Base-by-base conservation (phyloP, 1,140 invertebrate genomes). In the Formica exsecta region DNA sequence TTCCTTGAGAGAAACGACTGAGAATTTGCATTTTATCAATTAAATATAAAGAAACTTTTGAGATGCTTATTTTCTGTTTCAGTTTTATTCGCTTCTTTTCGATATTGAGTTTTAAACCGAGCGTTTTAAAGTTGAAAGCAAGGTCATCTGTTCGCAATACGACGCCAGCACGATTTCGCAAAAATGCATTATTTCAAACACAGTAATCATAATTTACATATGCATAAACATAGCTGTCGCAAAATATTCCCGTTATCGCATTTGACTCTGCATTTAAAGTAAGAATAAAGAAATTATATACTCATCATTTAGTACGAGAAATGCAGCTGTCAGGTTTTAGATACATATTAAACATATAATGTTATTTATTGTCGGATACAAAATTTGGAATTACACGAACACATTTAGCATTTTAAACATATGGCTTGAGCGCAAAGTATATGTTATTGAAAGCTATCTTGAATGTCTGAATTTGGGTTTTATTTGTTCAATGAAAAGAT, bases 81-180 rank as follows among this genome's bases (percentile, higher is more conserved):
- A 81, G 66, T 84, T 89, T 85, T 70, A 54, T 86, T 32, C 41
- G 41, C 25, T 41, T 59, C 66, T 80, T 81, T 76, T 61, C 71
- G 29, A 51, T 48, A 66, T 76, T 59, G 48, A 41, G n/a, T 57
- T 88, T 86, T 86, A 70, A 89, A 44, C 38, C n/a, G 61, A 6
- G 41, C 19, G 11, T 54, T 86, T 71, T 86, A 70, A 86, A 89
- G 84, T 66, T 65, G 65, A 89, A 65, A 32, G 16, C 79, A 59
- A 81, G 79, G 79, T 71, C 66, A 32, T 61, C 19, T 29, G 16
- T 68, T 41, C 25, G 19, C n/a, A 16, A 11, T 16, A 44, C 51
- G 22, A 59, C 36, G 77, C 48, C 57, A 29, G 9, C 65, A 41
- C 51, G 51, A 44, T 73, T 13, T 51, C 38, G 25, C 22, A 71